These are phyloP conservation scores for Dendroctonus valens DNA, from an alignment of 1,140 invertebrate species.

Conservation along the genomic window DNA sequence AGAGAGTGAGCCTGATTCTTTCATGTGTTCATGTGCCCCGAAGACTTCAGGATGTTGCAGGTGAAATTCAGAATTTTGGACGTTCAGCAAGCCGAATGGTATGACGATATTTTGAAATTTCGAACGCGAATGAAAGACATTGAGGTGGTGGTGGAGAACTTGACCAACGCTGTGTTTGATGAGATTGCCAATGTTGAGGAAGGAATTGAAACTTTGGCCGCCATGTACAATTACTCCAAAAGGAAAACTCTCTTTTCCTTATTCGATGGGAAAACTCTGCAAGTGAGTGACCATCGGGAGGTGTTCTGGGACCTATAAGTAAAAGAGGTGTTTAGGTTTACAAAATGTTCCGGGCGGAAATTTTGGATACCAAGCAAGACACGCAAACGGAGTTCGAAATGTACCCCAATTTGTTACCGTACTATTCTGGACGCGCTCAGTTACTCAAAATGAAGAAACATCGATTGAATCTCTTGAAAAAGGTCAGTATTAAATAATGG, in stretches of 20 bases:
- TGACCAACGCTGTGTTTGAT: slow-evolving; percentile 66
- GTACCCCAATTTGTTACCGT: slow-evolving; percentile 64
- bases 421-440: slow-evolving; percentile 67
- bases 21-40: not conserved
- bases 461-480: slow-evolving; percentile 59
- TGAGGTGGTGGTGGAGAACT: slow-evolving; percentile 69
- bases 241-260: slow-evolving; percentile 62
- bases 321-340: slow-evolving; percentile 61
- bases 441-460: slow-evolving; percentile 63
- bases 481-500: slow-evolving; percentile 45
- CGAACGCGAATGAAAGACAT: slow-evolving; percentile 63
- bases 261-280: slow-evolving; percentile 61
- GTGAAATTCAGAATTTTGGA: slow-evolving; percentile 67
- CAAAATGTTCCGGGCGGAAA: slow-evolving; percentile 73
- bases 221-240: slow-evolving; percentile 68
- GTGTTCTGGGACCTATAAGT: not conserved
- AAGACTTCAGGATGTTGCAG: slow-evolving; percentile 26
- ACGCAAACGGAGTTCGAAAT: slow-evolving; percentile 62
- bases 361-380: slow-evolving; percentile 70
- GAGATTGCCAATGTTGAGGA: slow-evolving; percentile 70
- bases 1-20: slow-evolving; percentile 44
- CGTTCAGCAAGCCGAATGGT: slow-evolving; percentile 68
- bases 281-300: slow-evolving; percentile 26
- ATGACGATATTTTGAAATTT: slow-evolving; percentile 72
- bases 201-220: slow-evolving; percentile 66